A percentile compares a stretch with the other conserved stretches of the same genome.
These are phyloP conservation scores for Conger conger DNA, from an alignment of 2,113 vertebrate species.

Conservation along the genomic window DNA sequence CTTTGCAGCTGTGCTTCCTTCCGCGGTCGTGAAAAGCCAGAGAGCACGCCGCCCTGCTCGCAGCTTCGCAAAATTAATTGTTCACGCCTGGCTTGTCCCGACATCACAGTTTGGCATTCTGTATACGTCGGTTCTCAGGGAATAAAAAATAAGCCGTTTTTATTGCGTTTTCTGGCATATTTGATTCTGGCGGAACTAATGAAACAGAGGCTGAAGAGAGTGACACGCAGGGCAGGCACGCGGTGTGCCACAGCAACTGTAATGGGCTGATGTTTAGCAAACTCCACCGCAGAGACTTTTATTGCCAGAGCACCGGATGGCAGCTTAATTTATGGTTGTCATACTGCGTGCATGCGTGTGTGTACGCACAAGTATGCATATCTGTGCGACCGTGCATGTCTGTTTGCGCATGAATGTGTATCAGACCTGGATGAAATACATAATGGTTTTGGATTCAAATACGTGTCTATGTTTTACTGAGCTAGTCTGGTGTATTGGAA, in stretches of 20 bases:
- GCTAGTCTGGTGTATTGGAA: too few species aligned
- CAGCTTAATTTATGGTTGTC: slow-evolving; percentile 17
- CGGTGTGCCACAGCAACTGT: neutral
- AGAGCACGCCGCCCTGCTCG: neutral
- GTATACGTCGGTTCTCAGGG: neutral
- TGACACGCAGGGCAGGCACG: neutral
- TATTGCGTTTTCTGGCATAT: slow-evolving; percentile 6
- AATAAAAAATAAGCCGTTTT: neutral
- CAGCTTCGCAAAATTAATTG: slow-evolving; percentile 7
- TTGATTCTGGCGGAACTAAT: slow-evolving; percentile 8
- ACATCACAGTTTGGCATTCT: slow-evolving; percentile 12
- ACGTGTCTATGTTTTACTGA: too few species aligned
- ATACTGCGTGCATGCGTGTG: too few species aligned
- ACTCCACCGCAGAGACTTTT: neutral
- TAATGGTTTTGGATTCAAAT: too few species aligned
- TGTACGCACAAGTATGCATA: too few species aligned
- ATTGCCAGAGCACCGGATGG: slow-evolving; percentile 15
- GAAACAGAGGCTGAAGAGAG: neutral
- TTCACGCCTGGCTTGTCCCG: neutral
- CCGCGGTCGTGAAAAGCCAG: neutral
- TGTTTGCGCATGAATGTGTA: too few species aligned
- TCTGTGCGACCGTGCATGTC: too few species aligned
- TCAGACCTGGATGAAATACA: too few species aligned
- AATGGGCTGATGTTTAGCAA: neutral
- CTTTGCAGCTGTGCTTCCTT: neutral